Evolutionary conservation across 53 echinoderm and acorn worm species (phyloP).

Genomic region (Holothuria leucospilota): DNA sequence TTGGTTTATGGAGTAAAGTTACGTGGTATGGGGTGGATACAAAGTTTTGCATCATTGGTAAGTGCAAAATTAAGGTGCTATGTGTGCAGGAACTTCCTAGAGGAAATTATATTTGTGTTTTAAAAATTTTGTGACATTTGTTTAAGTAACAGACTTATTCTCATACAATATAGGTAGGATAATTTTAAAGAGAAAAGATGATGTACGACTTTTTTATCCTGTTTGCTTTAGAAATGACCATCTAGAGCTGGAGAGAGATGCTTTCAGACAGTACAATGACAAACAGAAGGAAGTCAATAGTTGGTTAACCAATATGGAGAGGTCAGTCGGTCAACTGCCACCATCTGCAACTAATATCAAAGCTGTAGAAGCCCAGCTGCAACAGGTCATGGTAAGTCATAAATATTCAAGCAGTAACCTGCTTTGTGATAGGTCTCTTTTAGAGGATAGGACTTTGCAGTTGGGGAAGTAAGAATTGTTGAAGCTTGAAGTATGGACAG

Average conservation of each 20-base stretch:
- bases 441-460: too few relatives aligned
- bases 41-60: too few relatives aligned
- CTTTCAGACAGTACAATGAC: conserved; percentile 76
- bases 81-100: neutral
- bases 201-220: neutral
- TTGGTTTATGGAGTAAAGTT: too few relatives aligned
- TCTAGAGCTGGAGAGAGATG: conserved; percentile 84
- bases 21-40: too few relatives aligned
- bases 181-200: neutral
- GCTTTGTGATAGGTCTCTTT: too few relatives aligned
- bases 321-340: conserved; percentile 76
- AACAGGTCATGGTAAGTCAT: conserved; percentile 82
- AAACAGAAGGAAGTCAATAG: conserved; percentile 73
- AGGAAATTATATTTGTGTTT: neutral
- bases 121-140: neutral
- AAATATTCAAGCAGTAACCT: too few relatives aligned
- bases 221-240: conserved; percentile 75
- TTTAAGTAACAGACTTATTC: neutral
- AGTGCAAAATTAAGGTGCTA: too few relatives aligned
- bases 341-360: conserved; percentile 79
- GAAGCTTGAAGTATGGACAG: too few relatives aligned
- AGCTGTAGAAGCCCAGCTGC: conserved; percentile 81
- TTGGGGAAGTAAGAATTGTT: too few relatives aligned
- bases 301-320: conserved; percentile 90
- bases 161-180: neutral